These are phyloP conservation scores for Paralvinella palmiformis DNA, from an alignment of 1,140 invertebrate genomes.

Conservation along the genomic window DNA sequence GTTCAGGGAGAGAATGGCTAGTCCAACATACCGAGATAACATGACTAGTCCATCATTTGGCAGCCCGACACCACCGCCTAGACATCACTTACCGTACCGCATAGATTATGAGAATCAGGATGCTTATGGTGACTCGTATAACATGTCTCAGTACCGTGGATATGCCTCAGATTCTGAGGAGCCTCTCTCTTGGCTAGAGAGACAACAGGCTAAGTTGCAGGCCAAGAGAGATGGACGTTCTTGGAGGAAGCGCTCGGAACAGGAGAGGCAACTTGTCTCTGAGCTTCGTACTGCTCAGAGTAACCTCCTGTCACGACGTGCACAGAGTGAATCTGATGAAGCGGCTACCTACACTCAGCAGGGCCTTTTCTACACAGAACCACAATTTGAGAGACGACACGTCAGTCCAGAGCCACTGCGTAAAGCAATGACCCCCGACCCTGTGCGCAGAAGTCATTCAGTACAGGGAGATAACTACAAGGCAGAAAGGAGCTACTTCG, in stretches of 20 bases:
- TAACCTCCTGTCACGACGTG: not conserved
- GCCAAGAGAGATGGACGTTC: not conserved
- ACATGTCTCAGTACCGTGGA: not conserved
- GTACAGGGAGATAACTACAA: not conserved
- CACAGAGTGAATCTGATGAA: constrained; percentile 18
- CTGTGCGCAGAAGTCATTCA: not conserved
- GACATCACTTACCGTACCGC: not conserved
- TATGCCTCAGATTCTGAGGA: constrained; percentile 13
- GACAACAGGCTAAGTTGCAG: constrained; percentile 14
- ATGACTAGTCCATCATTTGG: not conserved
- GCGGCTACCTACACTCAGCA: not conserved
- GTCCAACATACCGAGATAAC: not conserved
- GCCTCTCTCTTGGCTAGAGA: constrained; percentile 22
- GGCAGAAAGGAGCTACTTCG: constrained; percentile 6
- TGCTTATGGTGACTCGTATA: not conserved
- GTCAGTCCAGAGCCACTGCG: not conserved
- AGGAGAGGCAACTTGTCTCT: constrained; percentile 15
- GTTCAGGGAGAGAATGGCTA: not conserved
- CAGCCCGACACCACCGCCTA: not conserved
- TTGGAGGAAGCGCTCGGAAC: constrained; percentile 1
- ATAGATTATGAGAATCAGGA: not conserved
- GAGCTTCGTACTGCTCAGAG: constrained; percentile 17
- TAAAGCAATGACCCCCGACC: not conserved
- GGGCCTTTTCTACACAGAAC: not conserved
- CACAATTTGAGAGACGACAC: not conserved